These are phyloP conservation scores for Willisornis vidua DNA, from an alignment of 2,113 vertebrate species.

Conservation along the genomic window DNA sequence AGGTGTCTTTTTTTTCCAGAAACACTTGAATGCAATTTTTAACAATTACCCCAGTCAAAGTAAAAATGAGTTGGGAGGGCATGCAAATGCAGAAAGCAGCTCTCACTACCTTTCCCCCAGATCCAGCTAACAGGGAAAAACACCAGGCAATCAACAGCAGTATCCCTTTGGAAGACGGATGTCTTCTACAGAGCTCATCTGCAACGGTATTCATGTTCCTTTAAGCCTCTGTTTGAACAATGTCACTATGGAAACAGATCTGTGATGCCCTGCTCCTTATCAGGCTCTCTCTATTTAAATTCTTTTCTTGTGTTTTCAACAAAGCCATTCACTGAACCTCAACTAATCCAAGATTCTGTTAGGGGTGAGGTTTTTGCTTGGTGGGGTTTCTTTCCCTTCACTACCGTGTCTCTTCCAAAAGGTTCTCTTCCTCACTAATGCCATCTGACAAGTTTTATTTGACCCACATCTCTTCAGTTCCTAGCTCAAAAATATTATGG, in stretches of 20 bases:
- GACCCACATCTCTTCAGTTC: background rate
- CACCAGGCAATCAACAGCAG: background rate
- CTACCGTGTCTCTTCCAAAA: constrained; percentile 2
- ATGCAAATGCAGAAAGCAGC: background rate
- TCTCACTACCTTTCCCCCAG: background rate
- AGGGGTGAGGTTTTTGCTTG: background rate
- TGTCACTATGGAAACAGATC: constrained; percentile 74
- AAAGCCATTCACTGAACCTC: constrained; percentile 78
- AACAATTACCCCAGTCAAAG: background rate
- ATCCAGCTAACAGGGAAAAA: background rate
- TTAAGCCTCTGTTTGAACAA: constrained; percentile 64
- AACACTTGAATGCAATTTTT: background rate
- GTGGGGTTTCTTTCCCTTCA: background rate
- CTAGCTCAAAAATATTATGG: background rate
- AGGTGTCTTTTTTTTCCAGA: background rate
- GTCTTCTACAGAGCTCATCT: constrained; percentile 23
- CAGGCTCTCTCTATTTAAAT: constrained; percentile 72
- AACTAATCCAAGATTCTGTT: constrained; percentile 75
- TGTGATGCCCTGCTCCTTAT: constrained; percentile 70
- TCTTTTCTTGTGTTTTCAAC: constrained; percentile 67
- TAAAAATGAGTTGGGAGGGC: background rate
- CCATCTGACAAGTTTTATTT: constrained; percentile 35
- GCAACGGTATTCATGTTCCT: constrained; percentile 47
- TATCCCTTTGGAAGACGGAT: background rate
- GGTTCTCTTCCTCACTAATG: background rate